A percentile compares a stretch with the other conserved stretches of the same genome.
These are phyloP conservation scores for Macrosiphum euphorbiae DNA, from an alignment of 2,888 invertebrate genomes.

Conservation along the genomic window DNA sequence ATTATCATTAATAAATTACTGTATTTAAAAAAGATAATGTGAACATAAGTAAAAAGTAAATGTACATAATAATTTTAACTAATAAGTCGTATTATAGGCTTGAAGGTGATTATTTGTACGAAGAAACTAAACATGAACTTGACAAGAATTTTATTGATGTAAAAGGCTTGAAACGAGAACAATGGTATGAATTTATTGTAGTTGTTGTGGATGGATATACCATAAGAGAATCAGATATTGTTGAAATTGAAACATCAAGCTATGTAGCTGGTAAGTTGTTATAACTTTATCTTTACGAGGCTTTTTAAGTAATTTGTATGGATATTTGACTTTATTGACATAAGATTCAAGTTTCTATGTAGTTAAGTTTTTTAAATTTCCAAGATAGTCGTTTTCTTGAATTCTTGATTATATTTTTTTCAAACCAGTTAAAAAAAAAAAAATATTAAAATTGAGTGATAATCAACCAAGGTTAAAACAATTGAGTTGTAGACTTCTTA, in stretches of 20 bases:
- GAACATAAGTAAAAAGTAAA: background rate
- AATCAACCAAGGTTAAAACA: too few species aligned
- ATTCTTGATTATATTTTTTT: too few species aligned
- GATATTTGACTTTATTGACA: too few species aligned
- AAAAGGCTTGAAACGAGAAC: slow-evolving; percentile 83
- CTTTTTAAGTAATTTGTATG: background rate
- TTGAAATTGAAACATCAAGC: slow-evolving; percentile 79
- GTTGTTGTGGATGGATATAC: slow-evolving; percentile 89
- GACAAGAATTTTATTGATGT: slow-evolving; percentile 81
- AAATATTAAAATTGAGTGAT: too few species aligned
- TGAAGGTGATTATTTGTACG: slow-evolving; percentile 81
- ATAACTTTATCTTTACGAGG: background rate
- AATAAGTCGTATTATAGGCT: slow-evolving; percentile 70
- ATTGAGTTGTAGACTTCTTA: too few species aligned
- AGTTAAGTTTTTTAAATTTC: too few species aligned
- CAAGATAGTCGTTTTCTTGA: too few species aligned
- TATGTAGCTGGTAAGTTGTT: slow-evolving; percentile 65
- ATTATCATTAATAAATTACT: background rate
- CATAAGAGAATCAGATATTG: slow-evolving; percentile 79
- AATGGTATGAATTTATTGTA: slow-evolving; percentile 88
- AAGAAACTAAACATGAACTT: slow-evolving; percentile 77
- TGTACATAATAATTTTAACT: background rate
- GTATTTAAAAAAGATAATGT: background rate
- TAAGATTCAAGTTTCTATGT: too few species aligned
- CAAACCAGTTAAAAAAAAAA: too few species aligned